Evolutionary conservation across 2,113 vertebrate species (phyloP).

Genomic region (Sula dactylatra): DNA sequence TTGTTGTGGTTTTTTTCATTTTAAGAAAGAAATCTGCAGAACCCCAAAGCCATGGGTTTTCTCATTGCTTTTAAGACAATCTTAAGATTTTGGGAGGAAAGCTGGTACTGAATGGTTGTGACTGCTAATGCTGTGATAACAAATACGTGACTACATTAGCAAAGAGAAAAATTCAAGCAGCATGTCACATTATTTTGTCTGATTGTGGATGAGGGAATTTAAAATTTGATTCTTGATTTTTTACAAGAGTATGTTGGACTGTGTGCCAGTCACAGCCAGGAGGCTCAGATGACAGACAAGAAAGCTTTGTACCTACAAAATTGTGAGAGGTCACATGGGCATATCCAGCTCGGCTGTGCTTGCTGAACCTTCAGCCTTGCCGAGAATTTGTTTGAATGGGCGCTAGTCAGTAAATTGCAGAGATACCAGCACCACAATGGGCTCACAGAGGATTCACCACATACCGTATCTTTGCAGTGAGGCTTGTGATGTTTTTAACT

Average conservation of each 20-base stretch:
- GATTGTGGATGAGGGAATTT: background rate
- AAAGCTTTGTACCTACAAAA: background rate
- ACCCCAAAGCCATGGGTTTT: background rate
- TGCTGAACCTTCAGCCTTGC: background rate
- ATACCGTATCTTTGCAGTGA: background rate
- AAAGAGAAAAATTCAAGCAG: background rate
- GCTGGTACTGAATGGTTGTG: background rate
- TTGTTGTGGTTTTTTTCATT: background rate
- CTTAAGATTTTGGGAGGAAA: background rate
- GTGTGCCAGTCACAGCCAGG: background rate
- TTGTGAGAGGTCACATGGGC: background rate
- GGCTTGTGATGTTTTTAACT: background rate
- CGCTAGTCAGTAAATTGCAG: fast-evolving
- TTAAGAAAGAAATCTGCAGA: background rate
- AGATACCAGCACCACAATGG: fast-evolving
- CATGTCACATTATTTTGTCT: background rate
- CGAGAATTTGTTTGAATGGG: background rate
- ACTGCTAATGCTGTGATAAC: background rate
- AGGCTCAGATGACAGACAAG: background rate
- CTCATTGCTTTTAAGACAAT: background rate
- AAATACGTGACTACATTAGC: background rate
- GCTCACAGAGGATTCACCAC: background rate
- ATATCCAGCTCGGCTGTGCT: background rate
- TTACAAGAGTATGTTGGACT: background rate
- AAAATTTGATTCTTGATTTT: background rate